phyloP scores from a whole-genome alignment of 2,113 vertebrate genomes.

The Lichenostomus cassidix region DNA sequence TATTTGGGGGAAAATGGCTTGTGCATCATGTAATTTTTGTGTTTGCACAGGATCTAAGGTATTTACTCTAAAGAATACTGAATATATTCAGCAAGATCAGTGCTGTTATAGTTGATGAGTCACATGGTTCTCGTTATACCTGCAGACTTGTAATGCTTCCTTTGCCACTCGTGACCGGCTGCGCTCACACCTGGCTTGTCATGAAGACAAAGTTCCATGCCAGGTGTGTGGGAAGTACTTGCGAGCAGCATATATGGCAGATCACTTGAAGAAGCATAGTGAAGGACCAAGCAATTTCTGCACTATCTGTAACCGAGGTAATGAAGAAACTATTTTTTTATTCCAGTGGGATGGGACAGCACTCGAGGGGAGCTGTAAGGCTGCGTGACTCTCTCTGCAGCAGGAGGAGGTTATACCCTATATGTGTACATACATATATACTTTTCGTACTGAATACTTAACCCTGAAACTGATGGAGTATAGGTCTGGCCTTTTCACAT shows the following conservation, averaged over 20 bases:
- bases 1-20: neutral
- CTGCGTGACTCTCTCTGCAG: neutral
- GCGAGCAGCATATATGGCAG: constrained; percentile 96
- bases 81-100: neutral
- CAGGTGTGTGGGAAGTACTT: constrained; percentile 98
- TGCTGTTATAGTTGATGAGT: neutral
- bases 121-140: constrained; percentile 52
- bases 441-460: neutral
- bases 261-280: constrained; percentile 98
- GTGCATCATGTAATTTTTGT: neutral
- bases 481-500: neutral
- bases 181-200: constrained; percentile 95
- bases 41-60: neutral
- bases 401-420: neutral
- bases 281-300: constrained; percentile 99
- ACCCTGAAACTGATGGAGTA: neutral
- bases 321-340: constrained; percentile 8
- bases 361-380: neutral
- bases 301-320: constrained; percentile 99
- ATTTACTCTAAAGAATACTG: neutral
- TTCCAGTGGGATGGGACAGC: neutral
- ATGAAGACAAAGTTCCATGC: constrained; percentile 98
- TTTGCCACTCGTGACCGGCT: constrained; percentile 97
- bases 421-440: neutral
- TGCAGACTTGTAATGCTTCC: constrained; percentile 96